phyloP scores from a whole-genome alignment of 2,888 invertebrate species.

The Notodonta ziczac region DNA sequence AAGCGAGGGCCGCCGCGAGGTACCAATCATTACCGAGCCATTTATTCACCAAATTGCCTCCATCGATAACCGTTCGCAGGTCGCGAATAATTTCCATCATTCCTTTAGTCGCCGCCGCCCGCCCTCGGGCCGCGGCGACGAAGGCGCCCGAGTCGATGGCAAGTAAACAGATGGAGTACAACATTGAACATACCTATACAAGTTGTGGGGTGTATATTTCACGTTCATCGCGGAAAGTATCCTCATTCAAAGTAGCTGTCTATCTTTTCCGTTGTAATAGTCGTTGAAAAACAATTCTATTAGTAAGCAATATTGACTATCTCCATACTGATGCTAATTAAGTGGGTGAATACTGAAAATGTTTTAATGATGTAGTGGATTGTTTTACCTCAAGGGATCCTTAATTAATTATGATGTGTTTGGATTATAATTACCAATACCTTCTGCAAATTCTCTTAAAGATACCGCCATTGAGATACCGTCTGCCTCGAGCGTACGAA shows the following conservation, averaged over 20 bases:
- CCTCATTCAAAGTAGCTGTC: no score
- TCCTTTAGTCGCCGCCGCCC: slow-evolving; percentile 54
- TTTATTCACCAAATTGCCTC: slow-evolving; percentile 72
- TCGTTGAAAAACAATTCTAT: no score
- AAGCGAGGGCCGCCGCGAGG: slow-evolving; percentile 41
- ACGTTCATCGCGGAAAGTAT: no score
- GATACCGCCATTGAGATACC: slow-evolving; percentile 39
- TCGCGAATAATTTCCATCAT: slow-evolving; percentile 69
- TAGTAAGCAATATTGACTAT: no score
- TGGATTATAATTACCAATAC: background rate
- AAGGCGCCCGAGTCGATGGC: slow-evolving; percentile 50
- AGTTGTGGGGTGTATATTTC: background rate
- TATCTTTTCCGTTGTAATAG: no score
- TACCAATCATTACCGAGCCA: slow-evolving; percentile 49
- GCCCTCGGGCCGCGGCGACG: slow-evolving; percentile 52
- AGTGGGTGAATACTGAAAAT: no score
- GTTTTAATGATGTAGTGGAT: no score
- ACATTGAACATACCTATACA: slow-evolving; percentile 1
- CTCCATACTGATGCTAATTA: no score
- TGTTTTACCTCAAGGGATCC: no score
- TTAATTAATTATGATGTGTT: no score
- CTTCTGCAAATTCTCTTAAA: slow-evolving; percentile 15
- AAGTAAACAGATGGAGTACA: slow-evolving; percentile 36
- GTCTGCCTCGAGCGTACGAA: slow-evolving; percentile 41
- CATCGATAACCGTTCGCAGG: slow-evolving; percentile 65